Percentiles rank a stretch among this genome's conserved stretches.
Evolutionary conservation across 2,113 vertebrate genomes (phyloP).

Genomic region (Morone saxatilis): DNA sequence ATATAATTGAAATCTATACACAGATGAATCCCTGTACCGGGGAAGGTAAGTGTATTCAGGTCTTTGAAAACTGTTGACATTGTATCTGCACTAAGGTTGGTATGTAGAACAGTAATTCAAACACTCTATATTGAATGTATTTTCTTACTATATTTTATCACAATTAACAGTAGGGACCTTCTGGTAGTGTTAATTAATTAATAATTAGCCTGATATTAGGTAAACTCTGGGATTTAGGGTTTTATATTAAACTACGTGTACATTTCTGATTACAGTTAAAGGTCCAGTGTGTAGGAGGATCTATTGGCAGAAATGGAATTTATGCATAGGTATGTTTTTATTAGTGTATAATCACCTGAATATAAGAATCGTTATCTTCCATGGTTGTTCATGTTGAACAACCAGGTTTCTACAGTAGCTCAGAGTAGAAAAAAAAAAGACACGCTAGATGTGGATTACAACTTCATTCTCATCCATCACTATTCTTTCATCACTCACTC

Average conservation of each 20-base stretch:
- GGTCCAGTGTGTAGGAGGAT: too few species aligned
- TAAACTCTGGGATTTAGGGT: not conserved
- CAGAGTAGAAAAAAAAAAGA: too few species aligned
- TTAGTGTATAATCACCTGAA: too few species aligned
- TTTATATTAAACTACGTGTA: too few species aligned
- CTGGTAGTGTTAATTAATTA: not conserved
- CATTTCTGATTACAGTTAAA: too few species aligned
- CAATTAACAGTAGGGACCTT: not conserved
- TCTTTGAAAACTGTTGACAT: not conserved
- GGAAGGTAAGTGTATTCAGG: not conserved
- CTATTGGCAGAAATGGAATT: too few species aligned
- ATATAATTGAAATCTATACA: not conserved
- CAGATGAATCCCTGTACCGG: not conserved
- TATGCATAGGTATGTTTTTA: too few species aligned
- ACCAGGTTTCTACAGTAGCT: too few species aligned
- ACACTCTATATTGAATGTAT: not conserved
- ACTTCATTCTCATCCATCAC: conserved; percentile 30
- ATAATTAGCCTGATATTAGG: not conserved
- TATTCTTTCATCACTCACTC: conserved; percentile 34
- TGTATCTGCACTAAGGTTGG: not conserved
- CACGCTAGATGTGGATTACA: too few species aligned
- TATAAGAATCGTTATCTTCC: too few species aligned
- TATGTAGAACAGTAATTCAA: not conserved
- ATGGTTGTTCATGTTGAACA: too few species aligned
- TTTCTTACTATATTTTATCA: not conserved